phyloP scores from a whole-genome alignment of 2,888 invertebrate genomes.

The Drosophila pullipes region DNA sequence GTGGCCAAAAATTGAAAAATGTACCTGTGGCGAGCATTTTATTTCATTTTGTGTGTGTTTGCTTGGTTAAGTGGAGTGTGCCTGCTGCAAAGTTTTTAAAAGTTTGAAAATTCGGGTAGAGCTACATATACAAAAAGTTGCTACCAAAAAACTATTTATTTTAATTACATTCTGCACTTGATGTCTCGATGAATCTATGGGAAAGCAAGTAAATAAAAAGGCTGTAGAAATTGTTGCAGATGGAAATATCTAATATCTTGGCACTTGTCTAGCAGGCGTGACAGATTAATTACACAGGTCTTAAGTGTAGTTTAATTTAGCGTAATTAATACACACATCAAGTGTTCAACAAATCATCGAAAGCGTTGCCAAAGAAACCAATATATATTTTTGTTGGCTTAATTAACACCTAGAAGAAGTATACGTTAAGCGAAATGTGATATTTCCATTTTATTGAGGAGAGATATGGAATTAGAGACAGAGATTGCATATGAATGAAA shows the following conservation, averaged over 20 bases:
- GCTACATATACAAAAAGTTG: background rate
- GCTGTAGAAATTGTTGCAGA: constrained; percentile 9
- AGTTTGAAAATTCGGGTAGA: background rate
- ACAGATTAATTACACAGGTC: constrained; percentile 48
- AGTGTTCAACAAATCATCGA: background rate
- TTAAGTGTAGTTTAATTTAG: constrained; percentile 41
- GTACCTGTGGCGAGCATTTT: background rate
- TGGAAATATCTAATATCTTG: constrained; percentile 1
- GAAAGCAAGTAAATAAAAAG: constrained; percentile 9
- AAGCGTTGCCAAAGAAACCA: background rate
- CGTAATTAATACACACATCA: constrained; percentile 42
- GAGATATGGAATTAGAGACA: background rate
- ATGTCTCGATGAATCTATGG: constrained; percentile 25
- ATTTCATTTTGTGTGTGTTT: constrained; percentile 5
- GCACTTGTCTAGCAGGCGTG: constrained; percentile 19
- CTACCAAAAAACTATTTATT: constrained; percentile 33
- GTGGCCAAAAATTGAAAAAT: constrained; percentile 35
- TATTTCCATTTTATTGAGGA: background rate
- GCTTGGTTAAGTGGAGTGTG: constrained; percentile 20
- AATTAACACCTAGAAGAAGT: background rate
- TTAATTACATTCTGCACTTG: constrained; percentile 39
- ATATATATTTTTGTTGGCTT: constrained; percentile 8
- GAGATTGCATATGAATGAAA: background rate
- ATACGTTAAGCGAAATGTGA: background rate
- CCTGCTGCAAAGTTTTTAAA: constrained; percentile 54